Evolutionary conservation across 1,140 invertebrate genomes (phyloP), one percentile per base, ranked within the genome.

Genomic region (Drosophila pseudoobscura): DNA sequence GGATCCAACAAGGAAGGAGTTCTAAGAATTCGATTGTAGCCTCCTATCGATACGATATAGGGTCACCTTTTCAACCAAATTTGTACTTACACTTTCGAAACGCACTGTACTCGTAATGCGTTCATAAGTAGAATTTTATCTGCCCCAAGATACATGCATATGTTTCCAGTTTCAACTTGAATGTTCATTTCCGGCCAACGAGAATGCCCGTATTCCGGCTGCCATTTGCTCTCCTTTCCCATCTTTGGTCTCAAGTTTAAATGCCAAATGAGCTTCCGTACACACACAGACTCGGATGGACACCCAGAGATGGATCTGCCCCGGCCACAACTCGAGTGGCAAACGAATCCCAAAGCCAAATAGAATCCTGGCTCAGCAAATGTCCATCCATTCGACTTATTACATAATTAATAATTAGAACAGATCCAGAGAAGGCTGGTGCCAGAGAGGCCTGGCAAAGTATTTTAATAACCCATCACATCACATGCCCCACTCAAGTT

Each of bases 351-450:
- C 60, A 65, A 75, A 75, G 53, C 54, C 60, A 75, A 75, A 75
- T 75, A 65, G 60, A 75, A 54, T 47, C 44, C 53, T 15, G 61
- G 47, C 57, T 55, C 53, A 44, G 54, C 55, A 49, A 80, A 83
- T 75, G 75, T 26, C 39, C 50, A 43, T 49, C 52, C 68, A 78
- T 87, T 80, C 57, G 31, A 66, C 56, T 66, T 82, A 87, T 87
- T 85, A 82, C 83, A 87, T 85, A 82, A 85, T 85, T 85, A 85
- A 85, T 85, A 85, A 85, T 85, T 85, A 82, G 41, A 59, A 51
- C 54, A 57, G 49, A 61, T 39, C 26, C 29, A 39, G 35, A 13
- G 35, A 39, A 13, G 3, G 31, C 31, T 35, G 31, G 8, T 2
- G 29, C 20, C 20, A 31, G 29, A 6, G 41, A 15, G 52, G 53